phyloP scores from a whole-genome alignment of 2,113 vertebrate genomes.

The Anguilla japonica region DNA sequence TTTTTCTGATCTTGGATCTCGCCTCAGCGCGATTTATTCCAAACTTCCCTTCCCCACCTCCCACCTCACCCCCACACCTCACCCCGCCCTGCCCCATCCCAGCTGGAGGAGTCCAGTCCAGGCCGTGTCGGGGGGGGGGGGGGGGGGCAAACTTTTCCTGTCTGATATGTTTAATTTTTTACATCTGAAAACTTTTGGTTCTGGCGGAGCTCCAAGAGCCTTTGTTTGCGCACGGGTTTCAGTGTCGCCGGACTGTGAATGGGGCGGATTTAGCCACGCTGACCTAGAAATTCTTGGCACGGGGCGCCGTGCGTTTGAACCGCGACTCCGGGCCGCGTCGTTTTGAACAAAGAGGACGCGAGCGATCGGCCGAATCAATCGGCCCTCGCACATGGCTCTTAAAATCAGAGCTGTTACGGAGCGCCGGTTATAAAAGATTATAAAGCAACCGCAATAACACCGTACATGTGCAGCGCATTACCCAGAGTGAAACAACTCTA shows the following conservation, averaged over 20 bases:
- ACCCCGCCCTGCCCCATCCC: neutral
- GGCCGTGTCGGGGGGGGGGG: neutral
- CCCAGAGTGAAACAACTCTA: neutral
- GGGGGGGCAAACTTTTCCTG: neutral
- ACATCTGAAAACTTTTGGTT: conserved; percentile 10
- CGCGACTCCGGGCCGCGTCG: neutral
- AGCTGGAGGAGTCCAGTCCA: neutral
- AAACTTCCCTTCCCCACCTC: neutral
- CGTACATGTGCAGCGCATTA: neutral
- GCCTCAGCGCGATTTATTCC: neutral
- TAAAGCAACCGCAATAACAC: neutral
- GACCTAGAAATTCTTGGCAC: conserved; percentile 26
- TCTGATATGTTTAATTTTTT: conserved; percentile 11
- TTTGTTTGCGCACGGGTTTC: conserved; percentile 26
- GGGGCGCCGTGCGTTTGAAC: neutral
- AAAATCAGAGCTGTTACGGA: neutral
- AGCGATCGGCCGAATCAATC: neutral
- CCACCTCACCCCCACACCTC: no score
- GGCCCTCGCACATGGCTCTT: neutral
- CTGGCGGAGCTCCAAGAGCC: conserved; percentile 2
- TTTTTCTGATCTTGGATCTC: neutral
- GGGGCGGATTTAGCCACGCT: conserved; percentile 17
- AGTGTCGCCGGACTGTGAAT: conserved; percentile 24
- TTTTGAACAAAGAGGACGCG: neutral
- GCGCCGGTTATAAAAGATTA: neutral